Evolutionary conservation across 2,113 vertebrate species (phyloP), one percentile per base, ranked within the genome.

Genomic region (Argyrosomus japonicus): DNA sequence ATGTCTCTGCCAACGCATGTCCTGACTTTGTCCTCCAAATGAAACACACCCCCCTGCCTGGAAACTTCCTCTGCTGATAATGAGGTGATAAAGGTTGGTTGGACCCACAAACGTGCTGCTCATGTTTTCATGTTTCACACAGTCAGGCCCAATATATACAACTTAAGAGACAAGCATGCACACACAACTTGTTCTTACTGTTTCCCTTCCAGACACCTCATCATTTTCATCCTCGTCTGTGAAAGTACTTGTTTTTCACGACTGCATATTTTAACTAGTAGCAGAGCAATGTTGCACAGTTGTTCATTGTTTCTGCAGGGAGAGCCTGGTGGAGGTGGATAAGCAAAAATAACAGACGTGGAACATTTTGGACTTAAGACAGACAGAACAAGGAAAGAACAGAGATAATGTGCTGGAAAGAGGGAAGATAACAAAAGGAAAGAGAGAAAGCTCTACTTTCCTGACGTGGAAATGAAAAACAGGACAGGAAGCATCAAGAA

Each of bases 21-120:
- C 86, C 90, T 89, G 47, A 54, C 48, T 64, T 60, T 77, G 29
- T 48, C 72, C 72, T 91, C 85, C 82, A 89, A 92, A 80, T 12
- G 2, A 86, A 91, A 91, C 89, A 89, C 45, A 36, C 36, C 36
- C 23, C 11, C 48, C n/a, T 10, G 76, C 63, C 82, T 82, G 82
- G 84, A 89, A 86, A 89, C 89, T 91, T 94, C 89, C 91, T 84
- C n/a, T 8, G 15, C 78, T 81, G 93, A 93, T 92, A 93, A 79
- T 6, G 1, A 79, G 47, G 32, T 76, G 86, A 94, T 91, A 88
- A 82, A 82, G 17, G 23, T 54, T 56, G 15, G 27, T 68, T 60
- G 27, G 68, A 70, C 75, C 29, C 57, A 60, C 77, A 71, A 75
- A 77, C 47, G 68, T 11, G 15, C 63, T 69, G 50, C 65, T 68